Evolutionary conservation across 2,888 invertebrate species (phyloP).

Genomic region (Tipula vernalis): DNA sequence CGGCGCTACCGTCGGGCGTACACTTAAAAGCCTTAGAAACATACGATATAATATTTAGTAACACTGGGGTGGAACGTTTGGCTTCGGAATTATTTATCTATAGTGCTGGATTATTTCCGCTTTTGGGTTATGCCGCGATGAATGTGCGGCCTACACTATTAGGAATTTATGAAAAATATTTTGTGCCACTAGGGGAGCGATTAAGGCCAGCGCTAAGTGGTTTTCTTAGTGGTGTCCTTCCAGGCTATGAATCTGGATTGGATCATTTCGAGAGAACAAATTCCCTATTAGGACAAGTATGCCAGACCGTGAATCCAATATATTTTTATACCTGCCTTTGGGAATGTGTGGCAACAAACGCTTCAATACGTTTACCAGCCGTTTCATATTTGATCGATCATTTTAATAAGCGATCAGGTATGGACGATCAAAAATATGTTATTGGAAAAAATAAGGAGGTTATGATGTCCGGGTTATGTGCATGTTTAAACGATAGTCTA

Average conservation of each 20-base stretch:
- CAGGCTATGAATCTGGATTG: slow-evolving; percentile 77
- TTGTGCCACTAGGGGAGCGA: slow-evolving; percentile 63
- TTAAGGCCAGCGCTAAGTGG: slow-evolving; percentile 68
- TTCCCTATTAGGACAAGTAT: slow-evolving; percentile 32
- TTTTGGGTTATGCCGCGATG: slow-evolving; percentile 79
- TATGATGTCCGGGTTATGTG: slow-evolving; percentile 68
- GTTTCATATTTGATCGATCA: slow-evolving; percentile 67
- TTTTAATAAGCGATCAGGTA: slow-evolving; percentile 62
- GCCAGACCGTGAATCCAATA: slow-evolving; percentile 59
- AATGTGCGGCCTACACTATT: slow-evolving; percentile 72
- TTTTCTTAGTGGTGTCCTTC: slow-evolving; percentile 71
- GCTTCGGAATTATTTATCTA: slow-evolving; percentile 76
- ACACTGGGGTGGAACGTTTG: slow-evolving; percentile 68
- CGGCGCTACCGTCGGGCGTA: slow-evolving; percentile 80
- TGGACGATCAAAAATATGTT: slow-evolving; percentile 70
- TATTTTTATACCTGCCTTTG: slow-evolving; percentile 81
- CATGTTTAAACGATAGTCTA: slow-evolving; percentile 64
- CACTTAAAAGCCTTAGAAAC: slow-evolving; percentile 85
- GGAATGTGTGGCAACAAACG: slow-evolving; percentile 73
- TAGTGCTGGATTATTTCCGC: slow-evolving; percentile 68
- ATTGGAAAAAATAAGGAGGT: slow-evolving; percentile 75
- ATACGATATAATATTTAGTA: slow-evolving; percentile 81
- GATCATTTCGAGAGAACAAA: slow-evolving; percentile 65
- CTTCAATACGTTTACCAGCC: slow-evolving; percentile 68
- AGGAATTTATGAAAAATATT: slow-evolving; percentile 75